Conservation (phyloP, 2,113 vertebrate genomes). For the Parus major region DNA sequence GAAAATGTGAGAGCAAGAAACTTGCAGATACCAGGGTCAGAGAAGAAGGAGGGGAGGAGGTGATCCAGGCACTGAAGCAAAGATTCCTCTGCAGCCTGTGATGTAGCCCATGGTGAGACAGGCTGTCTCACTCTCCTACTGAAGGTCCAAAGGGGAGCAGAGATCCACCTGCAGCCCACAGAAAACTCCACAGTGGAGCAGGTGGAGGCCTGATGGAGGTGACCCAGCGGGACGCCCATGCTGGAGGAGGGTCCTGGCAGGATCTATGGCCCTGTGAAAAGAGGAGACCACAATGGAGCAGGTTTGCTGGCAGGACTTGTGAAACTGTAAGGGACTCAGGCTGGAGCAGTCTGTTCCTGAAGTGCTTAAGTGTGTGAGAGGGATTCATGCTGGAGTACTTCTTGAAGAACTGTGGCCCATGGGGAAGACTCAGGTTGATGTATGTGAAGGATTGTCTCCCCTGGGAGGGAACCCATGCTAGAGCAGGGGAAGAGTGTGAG, state of each 20-base stretch:
- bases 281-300: neutral
- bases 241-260: neutral
- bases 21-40: neutral
- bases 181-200: neutral
- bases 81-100: neutral
- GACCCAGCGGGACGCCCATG: neutral
- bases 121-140: neutral
- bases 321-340: neutral
- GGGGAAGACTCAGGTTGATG: neutral
- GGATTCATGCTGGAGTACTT: neutral
- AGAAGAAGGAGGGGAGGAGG: neutral
- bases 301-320: neutral
- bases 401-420: neutral
- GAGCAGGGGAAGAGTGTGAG: neutral
- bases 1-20: neutral
- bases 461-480: neutral
- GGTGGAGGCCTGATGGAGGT: neutral
- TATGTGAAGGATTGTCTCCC: neutral
- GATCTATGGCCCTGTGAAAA: neutral
- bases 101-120: neutral
- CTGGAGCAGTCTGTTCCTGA: neutral
- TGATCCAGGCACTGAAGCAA: neutral
- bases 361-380: neutral
- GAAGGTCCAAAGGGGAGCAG: neutral
- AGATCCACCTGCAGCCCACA: neutral